Conservation (phyloP, 2,888 invertebrate species). For the Euplexia lucipara region DNA sequence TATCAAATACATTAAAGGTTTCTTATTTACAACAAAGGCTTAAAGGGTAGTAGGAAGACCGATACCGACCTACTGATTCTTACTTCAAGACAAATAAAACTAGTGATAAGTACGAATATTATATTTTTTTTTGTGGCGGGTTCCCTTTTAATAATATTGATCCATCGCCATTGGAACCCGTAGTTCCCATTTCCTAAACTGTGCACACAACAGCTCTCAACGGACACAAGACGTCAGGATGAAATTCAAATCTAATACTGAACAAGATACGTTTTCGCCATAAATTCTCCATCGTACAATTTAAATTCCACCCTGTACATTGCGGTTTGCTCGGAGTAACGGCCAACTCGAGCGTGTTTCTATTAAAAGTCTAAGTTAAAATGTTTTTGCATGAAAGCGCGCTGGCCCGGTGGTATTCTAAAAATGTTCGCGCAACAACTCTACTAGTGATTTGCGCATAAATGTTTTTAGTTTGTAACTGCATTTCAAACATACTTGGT, state of each 20-base stretch:
- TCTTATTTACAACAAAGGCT: no score
- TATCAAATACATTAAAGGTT: no score
- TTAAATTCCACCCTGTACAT: conserved; percentile 24
- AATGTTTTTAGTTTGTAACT: conserved; percentile 22
- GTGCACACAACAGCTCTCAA: no score
- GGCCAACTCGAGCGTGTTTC: conserved; percentile 44
- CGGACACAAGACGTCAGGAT: background rate
- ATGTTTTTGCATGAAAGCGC: conserved; percentile 54
- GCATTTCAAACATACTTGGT: conserved; percentile 17
- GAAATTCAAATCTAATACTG: conserved; percentile 4
- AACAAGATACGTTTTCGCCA: conserved; percentile 9
- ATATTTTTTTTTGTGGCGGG: no score
- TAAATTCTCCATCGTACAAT: conserved; percentile 22
- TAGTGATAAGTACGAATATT: no score
- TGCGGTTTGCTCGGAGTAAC: conserved; percentile 23
- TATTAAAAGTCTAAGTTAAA: conserved; percentile 52
- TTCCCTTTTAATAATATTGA: no score
- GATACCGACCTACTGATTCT: no score
- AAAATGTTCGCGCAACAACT: conserved; percentile 44
- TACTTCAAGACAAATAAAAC: no score
- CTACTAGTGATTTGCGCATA: conserved; percentile 16
- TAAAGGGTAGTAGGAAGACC: no score
- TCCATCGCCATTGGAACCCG: no score
- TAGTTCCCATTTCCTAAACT: no score
- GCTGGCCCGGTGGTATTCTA: conserved; percentile 32